Base-by-base conservation (phyloP, 2,113 vertebrate species). In the Acanthisitta chloris region DNA sequence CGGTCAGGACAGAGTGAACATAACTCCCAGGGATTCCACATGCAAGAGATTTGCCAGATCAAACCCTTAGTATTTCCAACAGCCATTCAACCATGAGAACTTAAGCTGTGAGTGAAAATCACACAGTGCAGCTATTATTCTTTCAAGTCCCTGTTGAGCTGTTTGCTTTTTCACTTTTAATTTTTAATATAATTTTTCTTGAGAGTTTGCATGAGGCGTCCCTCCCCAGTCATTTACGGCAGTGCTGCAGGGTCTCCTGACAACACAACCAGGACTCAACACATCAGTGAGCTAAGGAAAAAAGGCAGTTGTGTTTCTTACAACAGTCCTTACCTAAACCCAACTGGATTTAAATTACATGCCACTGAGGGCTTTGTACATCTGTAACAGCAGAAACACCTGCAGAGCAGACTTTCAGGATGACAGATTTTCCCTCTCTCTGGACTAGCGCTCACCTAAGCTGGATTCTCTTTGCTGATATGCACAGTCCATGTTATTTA, bases 151-250 rank as follows among this genome's bases (percentile, higher is more conserved):
- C 92, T 55, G n/a, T 14, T 0, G 6, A 92, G 55, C n/a, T 88
- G 59, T 94, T 96, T 90, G 64, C 71, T 83, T 90, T 93, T 95
- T 77, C 67, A 83, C 79, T 74, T 92, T 92, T 92, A 88, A 58
- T 94, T 96, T 96, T 96, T 81, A 71, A 86, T 95, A 69, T 71
- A 51, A 86, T 94, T 86, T 92, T 17, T 92, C 90, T 84, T 90
- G n/a, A 24, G 64, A 78, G 43, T 83, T 94, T 93, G 55, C 51
- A 29, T 86, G 88, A 81, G n/a, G 6, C 0, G 0, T 83, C 46
- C 43, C 59, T 96, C 46, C 82, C 79, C 79, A 94, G 82, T 55
- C 79, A 57, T 83, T 92, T 92, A 48, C 79, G 26, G 0, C 6
- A 90, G 43, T 52, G 65, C 93, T 88, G 42, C 2, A 3, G 52